These are phyloP conservation scores for Poecile atricapillus DNA, from an alignment of 2,113 vertebrate genomes.

Conservation along the genomic window DNA sequence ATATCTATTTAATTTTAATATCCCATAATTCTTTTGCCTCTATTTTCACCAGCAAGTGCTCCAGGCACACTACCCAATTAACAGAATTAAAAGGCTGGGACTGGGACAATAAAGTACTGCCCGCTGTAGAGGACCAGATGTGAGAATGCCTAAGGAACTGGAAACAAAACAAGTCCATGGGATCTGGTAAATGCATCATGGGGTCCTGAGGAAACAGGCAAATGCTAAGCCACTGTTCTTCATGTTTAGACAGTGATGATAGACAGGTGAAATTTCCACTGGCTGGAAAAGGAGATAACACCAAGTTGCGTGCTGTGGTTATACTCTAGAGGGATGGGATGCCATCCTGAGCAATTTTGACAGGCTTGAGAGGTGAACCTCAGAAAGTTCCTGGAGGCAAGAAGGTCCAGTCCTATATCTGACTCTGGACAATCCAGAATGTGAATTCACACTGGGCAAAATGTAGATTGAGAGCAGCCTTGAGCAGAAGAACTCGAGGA, in stretches of 20 bases:
- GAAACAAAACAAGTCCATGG: neutral
- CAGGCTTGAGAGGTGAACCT: neutral
- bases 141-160: accelerated
- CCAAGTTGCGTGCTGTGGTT: neutral
- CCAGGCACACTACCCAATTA: neutral
- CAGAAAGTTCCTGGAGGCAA: neutral
- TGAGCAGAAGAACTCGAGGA: neutral
- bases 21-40: neutral
- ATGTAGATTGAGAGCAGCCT: neutral
- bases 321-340: neutral
- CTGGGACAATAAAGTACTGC: neutral
- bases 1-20: neutral
- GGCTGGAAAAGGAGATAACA: neutral
- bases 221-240: neutral
- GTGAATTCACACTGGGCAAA: neutral
- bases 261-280: neutral
- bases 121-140: neutral
- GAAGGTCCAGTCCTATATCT: neutral
- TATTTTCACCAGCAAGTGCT: neutral
- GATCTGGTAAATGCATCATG: no score
- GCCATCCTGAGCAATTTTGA: neutral
- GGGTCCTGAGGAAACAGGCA: neutral
- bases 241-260: neutral
- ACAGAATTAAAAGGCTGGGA: neutral
- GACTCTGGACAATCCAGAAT: neutral